Evolutionary conservation across 2,113 vertebrate genomes (phyloP).

Genomic region (Cyprinodon brontotheroides): DNA sequence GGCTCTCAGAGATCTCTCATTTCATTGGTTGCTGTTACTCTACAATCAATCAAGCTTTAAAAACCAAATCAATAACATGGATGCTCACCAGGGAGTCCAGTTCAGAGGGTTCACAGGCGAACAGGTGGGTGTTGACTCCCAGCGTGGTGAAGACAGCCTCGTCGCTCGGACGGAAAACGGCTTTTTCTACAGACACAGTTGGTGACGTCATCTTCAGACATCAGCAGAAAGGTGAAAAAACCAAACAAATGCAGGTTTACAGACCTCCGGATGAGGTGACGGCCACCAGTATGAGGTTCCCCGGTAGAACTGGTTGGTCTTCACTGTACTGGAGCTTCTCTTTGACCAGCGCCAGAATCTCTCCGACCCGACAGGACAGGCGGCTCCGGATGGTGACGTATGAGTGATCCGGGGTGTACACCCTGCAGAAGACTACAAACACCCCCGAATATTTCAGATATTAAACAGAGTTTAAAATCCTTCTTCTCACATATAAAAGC

Average conservation of each 20-base stretch:
- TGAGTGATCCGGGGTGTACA: slow-evolving; percentile 96
- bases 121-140: slow-evolving; percentile 97
- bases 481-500: too few relatives aligned
- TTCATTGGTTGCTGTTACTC: neutral
- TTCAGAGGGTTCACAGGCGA: slow-evolving; percentile 88
- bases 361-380: slow-evolving; percentile 93
- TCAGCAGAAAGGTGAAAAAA: too few relatives aligned
- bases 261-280: slow-evolving; percentile 91
- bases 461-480: too few relatives aligned
- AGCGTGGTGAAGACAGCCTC: slow-evolving; percentile 97
- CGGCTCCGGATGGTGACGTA: slow-evolving; percentile 97
- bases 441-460: neutral
- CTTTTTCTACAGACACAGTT: slow-evolving; percentile 84
- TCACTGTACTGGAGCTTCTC: slow-evolving; percentile 97
- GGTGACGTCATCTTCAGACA: neutral
- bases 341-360: slow-evolving; percentile 91
- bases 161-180: slow-evolving; percentile 91
- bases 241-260: neutral
- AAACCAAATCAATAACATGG: neutral
- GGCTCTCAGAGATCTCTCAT: neutral
- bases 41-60: neutral
- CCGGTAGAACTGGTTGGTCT: slow-evolving; percentile 86
- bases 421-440: slow-evolving; percentile 91
- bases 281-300: slow-evolving; percentile 88
- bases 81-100: slow-evolving; percentile 89